phyloP scores from a whole-genome alignment of 92 coral and sea anemone genomes.

The Galaxea fascicularis region DNA sequence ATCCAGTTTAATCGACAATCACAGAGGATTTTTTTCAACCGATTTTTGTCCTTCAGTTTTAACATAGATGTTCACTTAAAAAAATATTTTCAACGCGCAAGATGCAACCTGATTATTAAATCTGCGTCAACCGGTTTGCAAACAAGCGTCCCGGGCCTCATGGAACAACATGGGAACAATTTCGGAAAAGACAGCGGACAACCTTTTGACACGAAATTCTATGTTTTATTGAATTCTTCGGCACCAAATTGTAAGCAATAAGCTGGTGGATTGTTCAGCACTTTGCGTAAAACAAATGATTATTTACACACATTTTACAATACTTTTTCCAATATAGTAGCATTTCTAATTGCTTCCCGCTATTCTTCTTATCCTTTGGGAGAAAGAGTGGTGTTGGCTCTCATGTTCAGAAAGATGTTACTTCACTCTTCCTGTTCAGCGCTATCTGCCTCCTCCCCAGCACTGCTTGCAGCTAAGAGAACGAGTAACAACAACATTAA shows the following conservation, averaged over 20 bases:
- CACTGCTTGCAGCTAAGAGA: constrained; percentile 11
- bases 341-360: not conserved
- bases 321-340: not conserved
- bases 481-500: not conserved
- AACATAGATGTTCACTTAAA: too few relatives aligned
- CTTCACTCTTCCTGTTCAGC: constrained; percentile 35
- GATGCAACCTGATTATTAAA: too few relatives aligned
- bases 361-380: not conserved
- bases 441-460: constrained; percentile 27
- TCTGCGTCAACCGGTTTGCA: too few relatives aligned
- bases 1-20: too few relatives aligned
- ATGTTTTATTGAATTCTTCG: not conserved
- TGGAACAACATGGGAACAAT: too few relatives aligned
- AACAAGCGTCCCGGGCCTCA: too few relatives aligned
- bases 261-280: not conserved
- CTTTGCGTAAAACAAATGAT: not conserved
- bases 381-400: not conserved
- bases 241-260: too few relatives aligned
- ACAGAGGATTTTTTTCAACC: too few relatives aligned
- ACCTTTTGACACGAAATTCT: not conserved
- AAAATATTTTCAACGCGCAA: too few relatives aligned
- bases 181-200: not conserved
- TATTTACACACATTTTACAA: constrained; percentile 15
- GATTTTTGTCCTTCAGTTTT: too few relatives aligned
- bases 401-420: not conserved